Conservation (phyloP, 2,113 vertebrate genomes). For the Tricholaema leucomelas region DNA sequence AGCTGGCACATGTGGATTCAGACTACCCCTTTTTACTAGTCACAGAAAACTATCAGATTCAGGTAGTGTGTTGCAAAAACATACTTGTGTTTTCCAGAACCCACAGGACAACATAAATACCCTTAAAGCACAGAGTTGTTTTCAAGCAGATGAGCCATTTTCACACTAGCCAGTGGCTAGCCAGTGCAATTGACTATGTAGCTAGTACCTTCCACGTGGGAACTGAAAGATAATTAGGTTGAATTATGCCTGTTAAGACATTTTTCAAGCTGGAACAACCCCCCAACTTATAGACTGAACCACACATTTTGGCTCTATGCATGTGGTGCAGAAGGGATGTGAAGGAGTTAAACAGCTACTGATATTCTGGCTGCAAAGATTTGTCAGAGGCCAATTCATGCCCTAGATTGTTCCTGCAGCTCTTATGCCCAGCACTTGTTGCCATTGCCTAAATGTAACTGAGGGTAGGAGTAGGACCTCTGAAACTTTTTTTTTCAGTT, state of each 20-base stretch:
- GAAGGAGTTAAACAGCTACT: neutral
- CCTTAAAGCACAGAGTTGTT: neutral
- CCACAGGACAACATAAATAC: neutral
- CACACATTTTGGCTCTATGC: neutral
- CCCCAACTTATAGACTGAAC: neutral
- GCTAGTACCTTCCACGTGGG: neutral
- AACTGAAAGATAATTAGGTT: neutral
- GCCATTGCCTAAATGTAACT: neutral
- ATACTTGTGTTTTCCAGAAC: neutral
- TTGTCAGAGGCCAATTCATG: neutral
- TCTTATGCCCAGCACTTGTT: neutral
- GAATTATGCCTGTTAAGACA: neutral
- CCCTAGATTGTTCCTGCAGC: neutral
- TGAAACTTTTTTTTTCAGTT: neutral
- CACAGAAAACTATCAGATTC: neutral
- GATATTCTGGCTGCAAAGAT: neutral
- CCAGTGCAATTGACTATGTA: neutral
- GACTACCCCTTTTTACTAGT: neutral
- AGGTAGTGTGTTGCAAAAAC: neutral
- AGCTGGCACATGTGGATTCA: neutral
- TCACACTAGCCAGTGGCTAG: neutral
- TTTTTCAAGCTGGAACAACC: neutral
- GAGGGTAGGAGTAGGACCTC: neutral
- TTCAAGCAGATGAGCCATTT: neutral
- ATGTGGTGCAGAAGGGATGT: neutral